Conservation (phyloP, 2,888 invertebrate genomes). For the Eretmocerus hayati region DNA sequence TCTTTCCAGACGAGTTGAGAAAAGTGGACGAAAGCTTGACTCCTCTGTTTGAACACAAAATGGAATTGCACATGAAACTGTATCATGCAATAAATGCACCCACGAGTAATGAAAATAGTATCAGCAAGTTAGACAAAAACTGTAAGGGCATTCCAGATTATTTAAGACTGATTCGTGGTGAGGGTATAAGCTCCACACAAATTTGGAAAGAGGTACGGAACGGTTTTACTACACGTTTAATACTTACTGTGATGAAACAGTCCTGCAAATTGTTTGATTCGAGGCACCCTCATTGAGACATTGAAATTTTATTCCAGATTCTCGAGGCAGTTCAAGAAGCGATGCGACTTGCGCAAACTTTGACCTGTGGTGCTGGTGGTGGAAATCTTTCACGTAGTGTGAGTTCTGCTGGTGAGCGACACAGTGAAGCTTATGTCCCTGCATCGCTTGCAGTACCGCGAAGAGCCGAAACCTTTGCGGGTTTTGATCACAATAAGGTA, state of each 20-base stretch:
- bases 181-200: conserved; percentile 68
- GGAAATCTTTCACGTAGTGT: conserved; percentile 81
- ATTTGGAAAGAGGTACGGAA: conserved; percentile 76
- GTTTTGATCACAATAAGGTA: conserved; percentile 65
- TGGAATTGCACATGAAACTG: conserved; percentile 72
- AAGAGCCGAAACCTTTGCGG: conserved; percentile 93
- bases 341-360: conserved; percentile 64
- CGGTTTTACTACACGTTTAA: too few species aligned
- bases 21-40: conserved; percentile 86
- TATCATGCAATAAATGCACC: conserved; percentile 58
- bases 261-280: neutral
- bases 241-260: too few species aligned
- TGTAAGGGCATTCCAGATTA: conserved; percentile 56
- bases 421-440: conserved; percentile 77
- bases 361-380: conserved; percentile 60
- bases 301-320: conserved; percentile 29
- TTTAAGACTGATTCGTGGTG: conserved; percentile 64
- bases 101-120: conserved; percentile 38
- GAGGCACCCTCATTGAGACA: neutral
- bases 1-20: conserved; percentile 64
- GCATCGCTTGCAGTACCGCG: conserved; percentile 72
- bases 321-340: conserved; percentile 57
- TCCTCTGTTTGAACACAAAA: conserved; percentile 79
- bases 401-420: conserved; percentile 89
- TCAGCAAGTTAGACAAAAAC: conserved; percentile 32